Conservation (phyloP, 2,888 invertebrate genomes). For the Tricholauxania praeusta region DNA sequence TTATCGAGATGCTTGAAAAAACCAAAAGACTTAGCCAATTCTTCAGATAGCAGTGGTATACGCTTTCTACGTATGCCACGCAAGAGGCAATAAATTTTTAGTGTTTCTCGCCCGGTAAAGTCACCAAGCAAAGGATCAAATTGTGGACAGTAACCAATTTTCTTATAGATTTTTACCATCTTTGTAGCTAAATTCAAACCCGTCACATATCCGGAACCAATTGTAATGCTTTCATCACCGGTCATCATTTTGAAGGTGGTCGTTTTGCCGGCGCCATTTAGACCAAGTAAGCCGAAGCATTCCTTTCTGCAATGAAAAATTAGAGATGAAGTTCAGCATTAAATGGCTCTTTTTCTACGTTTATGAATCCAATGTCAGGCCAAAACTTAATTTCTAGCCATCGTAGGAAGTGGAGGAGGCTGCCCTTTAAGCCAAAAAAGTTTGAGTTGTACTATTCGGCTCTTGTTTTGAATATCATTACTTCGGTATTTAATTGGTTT, state of each 20-base stretch:
- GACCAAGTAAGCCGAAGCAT: slow-evolving; percentile 83
- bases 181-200: slow-evolving; percentile 70
- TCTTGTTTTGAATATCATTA: too few species aligned
- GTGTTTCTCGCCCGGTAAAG: slow-evolving; percentile 77
- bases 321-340: too few species aligned
- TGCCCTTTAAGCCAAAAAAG: too few species aligned
- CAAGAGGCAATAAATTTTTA: slow-evolving; percentile 74
- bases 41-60: slow-evolving; percentile 56
- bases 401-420: too few species aligned
- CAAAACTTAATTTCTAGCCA: too few species aligned
- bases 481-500: too few species aligned
- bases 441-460: too few species aligned
- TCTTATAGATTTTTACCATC: slow-evolving; percentile 72
- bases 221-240: slow-evolving; percentile 78
- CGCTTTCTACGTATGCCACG: slow-evolving; percentile 70
- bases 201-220: slow-evolving; percentile 77
- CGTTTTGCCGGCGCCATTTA: slow-evolving; percentile 88
- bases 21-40: slow-evolving; percentile 70
- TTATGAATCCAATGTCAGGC: too few species aligned
- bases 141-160: slow-evolving; percentile 80
- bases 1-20: slow-evolving; percentile 75
- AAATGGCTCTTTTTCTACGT: too few species aligned
- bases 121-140: slow-evolving; percentile 78
- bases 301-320: slow-evolving; percentile 65
- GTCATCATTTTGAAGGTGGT: slow-evolving; percentile 90